Conservation (phyloP, 2,113 vertebrate genomes). For the Cynoglossus semilaevis region DNA sequence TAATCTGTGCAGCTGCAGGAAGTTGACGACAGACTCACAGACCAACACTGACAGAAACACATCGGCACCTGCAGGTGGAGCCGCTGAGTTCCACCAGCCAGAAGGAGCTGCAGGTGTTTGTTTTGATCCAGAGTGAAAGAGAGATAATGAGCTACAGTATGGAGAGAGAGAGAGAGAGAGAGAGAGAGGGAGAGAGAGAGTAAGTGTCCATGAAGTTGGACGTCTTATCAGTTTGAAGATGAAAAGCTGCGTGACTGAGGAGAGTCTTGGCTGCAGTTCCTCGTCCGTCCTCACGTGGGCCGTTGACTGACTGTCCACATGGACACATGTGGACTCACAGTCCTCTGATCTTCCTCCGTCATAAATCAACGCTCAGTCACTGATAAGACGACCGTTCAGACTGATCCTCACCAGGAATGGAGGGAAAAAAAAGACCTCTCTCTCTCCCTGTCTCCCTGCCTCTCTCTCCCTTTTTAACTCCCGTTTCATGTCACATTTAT, state of each 20-base stretch:
- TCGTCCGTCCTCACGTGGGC: slow-evolving; percentile 32
- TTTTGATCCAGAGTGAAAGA: slow-evolving; percentile 28
- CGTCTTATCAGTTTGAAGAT: slow-evolving; percentile 44
- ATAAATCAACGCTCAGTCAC: slow-evolving; percentile 59
- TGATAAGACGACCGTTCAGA: slow-evolving; percentile 60
- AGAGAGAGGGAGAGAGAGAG: slow-evolving; percentile 1
- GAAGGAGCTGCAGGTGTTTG: slow-evolving; percentile 26
- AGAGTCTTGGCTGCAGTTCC: slow-evolving; percentile 48
- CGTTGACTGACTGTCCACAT: slow-evolving; percentile 43
- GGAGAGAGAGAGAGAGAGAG: slow-evolving; percentile 9
- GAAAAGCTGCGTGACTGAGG: slow-evolving; percentile 54
- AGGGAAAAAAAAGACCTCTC: slow-evolving; percentile 16
- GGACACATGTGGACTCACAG: slow-evolving; percentile 52
- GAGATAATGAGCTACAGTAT: slow-evolving; percentile 22
- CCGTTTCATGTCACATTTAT: slow-evolving; percentile 40
- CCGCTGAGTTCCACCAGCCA: slow-evolving; percentile 27
- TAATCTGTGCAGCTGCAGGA: slow-evolving; percentile 1
- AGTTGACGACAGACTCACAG: slow-evolving; percentile 1
- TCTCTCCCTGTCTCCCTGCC: slow-evolving; percentile 10
- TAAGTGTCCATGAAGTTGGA: slow-evolving; percentile 1
- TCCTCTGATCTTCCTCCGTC: slow-evolving; percentile 58
- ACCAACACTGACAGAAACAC: slow-evolving; percentile 2
- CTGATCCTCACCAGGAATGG: slow-evolving; percentile 38
- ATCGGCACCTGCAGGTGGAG: slow-evolving; percentile 16
- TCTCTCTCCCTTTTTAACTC: slow-evolving; percentile 32